Conservation (phyloP, 2,888 invertebrate genomes). For the Dryocosmus kuriphilus region DNA sequence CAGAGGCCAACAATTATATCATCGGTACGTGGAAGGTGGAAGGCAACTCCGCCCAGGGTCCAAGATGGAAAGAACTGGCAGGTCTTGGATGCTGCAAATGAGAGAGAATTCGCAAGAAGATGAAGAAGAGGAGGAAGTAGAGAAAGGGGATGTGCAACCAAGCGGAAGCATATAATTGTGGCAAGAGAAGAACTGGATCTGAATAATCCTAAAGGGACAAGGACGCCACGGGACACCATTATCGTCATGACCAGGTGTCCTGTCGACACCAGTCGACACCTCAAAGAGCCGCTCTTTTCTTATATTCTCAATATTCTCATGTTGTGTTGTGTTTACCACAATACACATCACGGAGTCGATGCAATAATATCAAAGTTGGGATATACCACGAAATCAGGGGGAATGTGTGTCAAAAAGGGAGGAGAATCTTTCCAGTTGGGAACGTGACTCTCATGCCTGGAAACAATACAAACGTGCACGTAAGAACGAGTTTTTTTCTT, state of each 20-base stretch:
- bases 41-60: slow-evolving; percentile 24
- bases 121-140: slow-evolving; percentile 15
- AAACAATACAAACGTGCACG: neutral
- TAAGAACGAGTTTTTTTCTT: neutral
- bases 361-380: slow-evolving; percentile 30
- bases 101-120: slow-evolving; percentile 5
- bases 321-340: slow-evolving; percentile 35
- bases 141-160: slow-evolving; percentile 53
- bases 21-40: slow-evolving; percentile 32
- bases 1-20: slow-evolving; percentile 37
- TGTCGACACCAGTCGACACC: slow-evolving; percentile 72
- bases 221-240: slow-evolving; percentile 60
- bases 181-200: slow-evolving; percentile 55
- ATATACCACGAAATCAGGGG: slow-evolving; percentile 12
- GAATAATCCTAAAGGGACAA: slow-evolving; percentile 56
- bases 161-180: slow-evolving; percentile 70
- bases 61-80: slow-evolving; percentile 19
- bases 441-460: neutral
- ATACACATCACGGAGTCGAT: slow-evolving; percentile 24
- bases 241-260: slow-evolving; percentile 71
- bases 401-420: neutral
- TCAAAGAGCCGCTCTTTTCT: slow-evolving; percentile 63
- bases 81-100: slow-evolving; percentile 16
- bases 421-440: neutral
- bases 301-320: slow-evolving; percentile 43